Base-by-base conservation (phyloP, 2,888 invertebrate species). In the Thereva unica region DNA sequence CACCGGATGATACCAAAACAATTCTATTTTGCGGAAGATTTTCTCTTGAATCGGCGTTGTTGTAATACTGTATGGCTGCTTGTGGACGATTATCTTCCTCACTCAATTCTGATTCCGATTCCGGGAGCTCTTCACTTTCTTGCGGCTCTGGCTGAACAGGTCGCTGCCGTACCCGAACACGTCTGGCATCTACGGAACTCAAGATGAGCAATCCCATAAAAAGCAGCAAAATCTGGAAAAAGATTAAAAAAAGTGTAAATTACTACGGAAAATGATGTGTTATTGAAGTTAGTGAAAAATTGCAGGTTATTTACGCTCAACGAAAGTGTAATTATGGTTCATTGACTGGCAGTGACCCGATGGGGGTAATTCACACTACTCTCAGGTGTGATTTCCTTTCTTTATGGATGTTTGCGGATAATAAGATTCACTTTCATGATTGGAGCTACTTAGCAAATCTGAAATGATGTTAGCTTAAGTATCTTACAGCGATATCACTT, bases 111-210 rank as follows among this genome's bases (percentile, higher is more conserved):
- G 76, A 70, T 35, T 78, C 74, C 4, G 76, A 70, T 35, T 78
- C 74, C 4, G 80, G 78, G 37, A 68, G 38, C 6, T 64, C 55
- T 10, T 70, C 68, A 52, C 53, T 64, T 61, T 69, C 69, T 55
- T 67, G 66, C 41, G 64, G 44, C 1, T 54, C 44, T 41, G 47
- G 66, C 53, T 67, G 47, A 54, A 68, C 55, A 34, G 68, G 69
- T 45, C 67, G 49, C 5, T 83, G 81, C 67, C 84, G 80, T 5
- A 85, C 79, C 64, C 84, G 81, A 35, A 85, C 80, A 71, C 85
- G 79, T 67, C 71, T 59, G 10, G 67, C 67, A 9, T 69, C 68
- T 12, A 63, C 49, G 12, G 45, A 53, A 23, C 52, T 64, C 23
- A 66, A 56, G 5, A 70, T 35, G 42, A 65, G 54, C 40, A 70